Evolutionary conservation across 1,140 invertebrate species (phyloP), one percentile per base, ranked within the genome.

Genomic region (Lepidostoma basale): DNA sequence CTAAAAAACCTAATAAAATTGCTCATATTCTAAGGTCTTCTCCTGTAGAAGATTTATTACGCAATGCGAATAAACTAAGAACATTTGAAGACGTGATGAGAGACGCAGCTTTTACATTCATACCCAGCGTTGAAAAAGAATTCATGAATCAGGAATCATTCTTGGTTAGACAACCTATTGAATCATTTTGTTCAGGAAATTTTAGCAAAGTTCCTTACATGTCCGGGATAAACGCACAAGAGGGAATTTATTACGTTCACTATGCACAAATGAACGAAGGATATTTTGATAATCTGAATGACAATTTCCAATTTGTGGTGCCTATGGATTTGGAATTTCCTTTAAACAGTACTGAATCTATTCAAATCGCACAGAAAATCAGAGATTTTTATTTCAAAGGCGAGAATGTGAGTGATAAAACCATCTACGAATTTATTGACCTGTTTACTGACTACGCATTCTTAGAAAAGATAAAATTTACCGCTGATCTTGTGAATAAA

Each of bases 351-450:
- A 63, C 70, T 8, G 75, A 79, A 23, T 67, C 79, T 3, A 65
- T 79, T 23, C 75, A 72, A 9, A 75, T 81, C 3, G 76, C 76
- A 0, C 74, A 77, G 1, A 73, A 76, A 68, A 76, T 82, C 4
- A 78, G 79, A 69, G 56, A 73, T 2, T 47, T 81, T 6, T 83
- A 82, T 58, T 79, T 81, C 45, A 79, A 77, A 69, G 75, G 74
- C 0, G 74, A 74, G 25, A 56, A 73, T n/a, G 65, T 74, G 1
- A 72, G 69, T 1, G 70, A 75, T 0, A 76, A 77, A 6, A 76
- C 74, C 58, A 42, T 76, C 1, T 64, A 70, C 0, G 76, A 78
- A 9, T 79, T 75, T 40, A 76, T 75, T 44, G 74, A 81, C 54
- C 71, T 83, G 1, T 14, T 78, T 3, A 81, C 80, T 0, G 81